Base-by-base conservation (phyloP, 2,797 vertebrate genomes). In the Allobates femoralis region DNA sequence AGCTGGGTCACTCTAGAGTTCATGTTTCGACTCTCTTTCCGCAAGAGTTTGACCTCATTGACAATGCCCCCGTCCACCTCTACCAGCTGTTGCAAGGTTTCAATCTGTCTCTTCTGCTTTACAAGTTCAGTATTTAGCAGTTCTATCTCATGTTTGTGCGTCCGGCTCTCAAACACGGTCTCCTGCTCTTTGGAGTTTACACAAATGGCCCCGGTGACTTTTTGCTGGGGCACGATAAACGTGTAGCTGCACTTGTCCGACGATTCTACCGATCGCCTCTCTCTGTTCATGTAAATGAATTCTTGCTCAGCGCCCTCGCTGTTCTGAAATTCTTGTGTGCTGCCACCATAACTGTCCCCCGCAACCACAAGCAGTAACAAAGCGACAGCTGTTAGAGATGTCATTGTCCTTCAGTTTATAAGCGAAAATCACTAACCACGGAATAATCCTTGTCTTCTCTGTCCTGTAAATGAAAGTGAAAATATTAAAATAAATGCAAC, bases 11-110 rank as follows among this genome's bases (percentile, higher is more conserved):
- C 98, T 11, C 98, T 93, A 0, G 98, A 98, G 95, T 99, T 99
- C 98, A 99, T 99, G 91, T 99, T 99, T 89, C 98, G 96, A 88
- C 98, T 99, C 92, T 99, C 98, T 91, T 99, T 99, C 86, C 98
- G 95, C 89, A 99, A 92, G 87, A 99, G 96, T 90, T 99, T 99
- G 84, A 99, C 98, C 93, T 99, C 98, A 0, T 97, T 99, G 83
- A 99, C 98, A 0, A 99, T 97, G 56, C 98, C 98, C 0, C 98
- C 98, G 0, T 99, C 98, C 73, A 99, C 97, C 91, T 98, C 98
- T n/a, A 99, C 98, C 89, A 99, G 91, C 89, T 98, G 98, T 93
- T 99, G 98, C 87, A 99, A 92, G 4, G 96, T 97, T 94, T 99
- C 98, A 0, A 99, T 98, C 94, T 99, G 98, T 91, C 97, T 94